These are phyloP conservation scores for Forpus xanthops DNA, from an alignment of 2,797 vertebrate species.

Conservation along the genomic window DNA sequence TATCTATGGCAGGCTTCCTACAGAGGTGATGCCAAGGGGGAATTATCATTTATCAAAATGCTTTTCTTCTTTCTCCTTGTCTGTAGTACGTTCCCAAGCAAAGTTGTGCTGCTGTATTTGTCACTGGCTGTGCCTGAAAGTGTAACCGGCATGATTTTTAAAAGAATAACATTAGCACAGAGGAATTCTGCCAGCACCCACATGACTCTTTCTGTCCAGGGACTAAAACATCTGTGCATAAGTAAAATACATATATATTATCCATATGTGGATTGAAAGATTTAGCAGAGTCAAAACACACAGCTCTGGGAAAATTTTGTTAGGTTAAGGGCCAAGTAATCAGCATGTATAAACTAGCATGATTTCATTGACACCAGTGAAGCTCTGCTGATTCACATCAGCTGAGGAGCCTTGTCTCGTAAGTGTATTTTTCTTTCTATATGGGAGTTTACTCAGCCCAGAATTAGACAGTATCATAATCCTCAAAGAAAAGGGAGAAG, in stretches of 20 bases:
- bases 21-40: background rate
- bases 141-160: background rate
- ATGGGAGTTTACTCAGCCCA: background rate
- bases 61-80: background rate
- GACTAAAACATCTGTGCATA: constrained; percentile 12
- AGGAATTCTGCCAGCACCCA: constrained; percentile 2
- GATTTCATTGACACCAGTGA: background rate
- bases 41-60: background rate
- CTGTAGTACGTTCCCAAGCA: background rate
- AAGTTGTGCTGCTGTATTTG: background rate
- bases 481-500: background rate
- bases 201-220: background rate
- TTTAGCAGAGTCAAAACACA: constrained; percentile 25
- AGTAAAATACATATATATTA: background rate
- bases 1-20: background rate
- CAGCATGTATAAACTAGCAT: constrained; percentile 17
- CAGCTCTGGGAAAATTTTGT: background rate
- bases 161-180: background rate
- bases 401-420: background rate
- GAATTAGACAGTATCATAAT: background rate
- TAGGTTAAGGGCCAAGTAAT: constrained; percentile 27
- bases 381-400: constrained; percentile 22
- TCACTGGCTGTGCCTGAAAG: background rate
- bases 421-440: background rate
- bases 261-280: background rate